phyloP scores from a whole-genome alignment of 2,797 vertebrate species.

The Chaunax sp. region DNA sequence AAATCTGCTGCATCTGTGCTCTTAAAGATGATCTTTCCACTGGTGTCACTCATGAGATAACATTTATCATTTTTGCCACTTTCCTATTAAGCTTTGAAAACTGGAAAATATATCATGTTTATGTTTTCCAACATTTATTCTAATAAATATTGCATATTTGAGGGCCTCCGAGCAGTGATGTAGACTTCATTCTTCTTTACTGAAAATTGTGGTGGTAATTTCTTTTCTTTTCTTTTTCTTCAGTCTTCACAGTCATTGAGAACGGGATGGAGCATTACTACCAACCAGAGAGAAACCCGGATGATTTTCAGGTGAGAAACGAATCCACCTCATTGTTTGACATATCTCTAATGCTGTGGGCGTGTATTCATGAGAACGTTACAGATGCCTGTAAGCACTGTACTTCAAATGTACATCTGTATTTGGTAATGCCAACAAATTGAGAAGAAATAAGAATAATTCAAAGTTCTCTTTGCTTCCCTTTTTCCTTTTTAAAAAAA shows the following conservation, averaged over 20 bases:
- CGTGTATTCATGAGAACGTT: background rate
- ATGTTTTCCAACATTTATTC: too few relatives aligned
- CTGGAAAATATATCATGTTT: too few relatives aligned
- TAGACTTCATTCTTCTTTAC: background rate
- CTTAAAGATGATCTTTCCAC: too few relatives aligned
- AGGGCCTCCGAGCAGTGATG: background rate
- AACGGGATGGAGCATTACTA: slow-evolving; percentile 88
- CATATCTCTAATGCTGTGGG: background rate
- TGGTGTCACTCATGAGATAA: background rate
- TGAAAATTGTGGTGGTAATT: background rate
- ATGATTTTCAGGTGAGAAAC: slow-evolving; percentile 82
- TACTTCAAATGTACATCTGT: too few relatives aligned
- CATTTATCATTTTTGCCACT: background rate
- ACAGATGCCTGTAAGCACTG: too few relatives aligned
- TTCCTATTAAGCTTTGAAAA: background rate
- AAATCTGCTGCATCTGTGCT: background rate
- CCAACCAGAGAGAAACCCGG: slow-evolving; percentile 83
- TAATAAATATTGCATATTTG: background rate
- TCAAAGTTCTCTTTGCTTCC: too few relatives aligned
- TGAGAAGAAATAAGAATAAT: too few relatives aligned
- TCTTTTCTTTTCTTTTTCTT: background rate
- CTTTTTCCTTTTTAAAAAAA: too few relatives aligned
- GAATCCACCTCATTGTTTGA: background rate
- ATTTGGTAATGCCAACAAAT: too few relatives aligned
- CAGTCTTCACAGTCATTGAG: slow-evolving; percentile 93